phyloP scores from a whole-genome alignment of 2,888 invertebrate species.

The Epinotia bilunana region DNA sequence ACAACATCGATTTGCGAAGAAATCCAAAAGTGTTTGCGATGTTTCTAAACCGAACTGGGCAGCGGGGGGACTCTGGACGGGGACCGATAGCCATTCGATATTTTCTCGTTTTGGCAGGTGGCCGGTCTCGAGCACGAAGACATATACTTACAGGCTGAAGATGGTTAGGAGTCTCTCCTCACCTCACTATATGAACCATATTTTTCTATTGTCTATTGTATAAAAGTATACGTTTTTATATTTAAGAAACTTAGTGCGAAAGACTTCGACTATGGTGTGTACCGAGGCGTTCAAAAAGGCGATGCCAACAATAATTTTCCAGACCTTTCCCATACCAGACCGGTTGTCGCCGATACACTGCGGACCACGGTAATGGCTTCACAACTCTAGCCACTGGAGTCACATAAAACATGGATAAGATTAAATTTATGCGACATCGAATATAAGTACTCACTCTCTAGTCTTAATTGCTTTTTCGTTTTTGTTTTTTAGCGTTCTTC shows the following conservation, averaged over 20 bases:
- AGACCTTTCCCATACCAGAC: background rate
- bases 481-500: too few relatives aligned
- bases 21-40: too few relatives aligned
- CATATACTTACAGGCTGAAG: background rate
- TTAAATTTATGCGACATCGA: background rate
- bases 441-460: background rate
- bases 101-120: background rate
- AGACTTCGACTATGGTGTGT: too few relatives aligned
- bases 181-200: background rate
- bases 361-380: background rate
- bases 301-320: background rate
- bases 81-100: too few relatives aligned
- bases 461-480: background rate
- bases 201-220: too few relatives aligned
- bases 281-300: background rate
- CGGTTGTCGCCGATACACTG: background rate
- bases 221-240: background rate
- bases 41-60: too few relatives aligned
- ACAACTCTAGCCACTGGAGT: background rate
- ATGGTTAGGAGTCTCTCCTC: background rate
- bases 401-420: constrained; percentile 1
- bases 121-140: background rate
- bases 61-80: too few relatives aligned
- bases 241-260: background rate
- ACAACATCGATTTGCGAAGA: too few relatives aligned